Evolutionary conservation across 2,113 vertebrate genomes (phyloP).

Genomic region (Tupaia tana): DNA sequence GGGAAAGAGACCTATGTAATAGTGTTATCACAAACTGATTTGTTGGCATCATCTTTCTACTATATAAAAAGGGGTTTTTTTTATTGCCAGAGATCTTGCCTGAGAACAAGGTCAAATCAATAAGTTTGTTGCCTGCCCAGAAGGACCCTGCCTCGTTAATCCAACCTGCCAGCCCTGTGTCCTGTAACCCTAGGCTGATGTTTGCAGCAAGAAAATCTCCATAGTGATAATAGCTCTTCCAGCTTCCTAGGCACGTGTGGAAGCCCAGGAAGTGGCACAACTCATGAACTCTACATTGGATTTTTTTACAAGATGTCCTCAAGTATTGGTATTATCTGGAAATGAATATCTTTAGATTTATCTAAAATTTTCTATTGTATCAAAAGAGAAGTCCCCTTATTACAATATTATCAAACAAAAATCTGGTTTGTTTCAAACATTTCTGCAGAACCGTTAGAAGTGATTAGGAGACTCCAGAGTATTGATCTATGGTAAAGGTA

Average conservation of each 20-base stretch:
- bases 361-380: background rate
- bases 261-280: background rate
- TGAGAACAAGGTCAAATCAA: background rate
- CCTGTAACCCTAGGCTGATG: background rate
- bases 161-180: background rate
- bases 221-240: background rate
- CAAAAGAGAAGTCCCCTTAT: background rate
- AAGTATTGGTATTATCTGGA: background rate
- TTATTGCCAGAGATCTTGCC: background rate
- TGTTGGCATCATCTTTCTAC: background rate
- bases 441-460: background rate
- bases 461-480: background rate
- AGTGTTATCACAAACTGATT: background rate
- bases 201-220: background rate
- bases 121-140: background rate
- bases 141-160: background rate
- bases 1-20: background rate
- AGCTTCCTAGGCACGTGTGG: background rate
- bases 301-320: background rate
- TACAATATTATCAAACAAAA: background rate
- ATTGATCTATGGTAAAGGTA: background rate
- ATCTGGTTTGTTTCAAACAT: background rate
- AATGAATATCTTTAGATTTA: background rate
- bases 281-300: background rate
- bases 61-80: background rate